Conservation (phyloP, 1,140 invertebrate genomes). For the Macrobrachium nipponense region DNA sequence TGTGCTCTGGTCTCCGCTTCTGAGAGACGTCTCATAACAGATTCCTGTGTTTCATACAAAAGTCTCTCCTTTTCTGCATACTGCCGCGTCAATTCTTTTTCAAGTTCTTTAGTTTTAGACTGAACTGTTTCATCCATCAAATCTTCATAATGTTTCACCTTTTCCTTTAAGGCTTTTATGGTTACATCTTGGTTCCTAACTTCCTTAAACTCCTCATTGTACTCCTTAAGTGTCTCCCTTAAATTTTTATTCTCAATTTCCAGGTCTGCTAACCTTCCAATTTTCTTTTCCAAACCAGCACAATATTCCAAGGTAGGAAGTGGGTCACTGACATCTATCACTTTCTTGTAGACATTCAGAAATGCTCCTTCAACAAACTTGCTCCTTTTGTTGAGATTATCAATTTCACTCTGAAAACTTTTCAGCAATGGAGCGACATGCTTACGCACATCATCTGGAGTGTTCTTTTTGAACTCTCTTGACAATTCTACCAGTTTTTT, state of each 20-base stretch:
- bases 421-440: conserved; percentile 72
- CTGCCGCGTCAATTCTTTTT: conserved; percentile 47
- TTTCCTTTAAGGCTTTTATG: conserved; percentile 63
- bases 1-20: conserved; percentile 57
- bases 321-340: conserved; percentile 72
- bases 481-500: conserved; percentile 72
- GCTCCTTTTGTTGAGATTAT: conserved; percentile 72
- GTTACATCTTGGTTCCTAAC: conserved; percentile 71
- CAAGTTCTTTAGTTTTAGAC: conserved; percentile 54
- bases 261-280: conserved; percentile 70
- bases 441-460: conserved; percentile 72
- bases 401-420: conserved; percentile 73
- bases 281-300: conserved; percentile 70
- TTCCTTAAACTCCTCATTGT: conserved; percentile 73
- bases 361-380: conserved; percentile 73
- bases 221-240: conserved; percentile 72
- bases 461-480: conserved; percentile 73
- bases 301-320: conserved; percentile 71
- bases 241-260: conserved; percentile 74
- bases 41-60: conserved; percentile 58
- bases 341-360: conserved; percentile 72
- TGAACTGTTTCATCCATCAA: conserved; percentile 50
- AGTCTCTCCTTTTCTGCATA: conserved; percentile 62
- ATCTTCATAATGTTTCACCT: conserved; percentile 62
- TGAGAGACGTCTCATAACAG: conserved; percentile 50